Evolutionary conservation across 2,888 invertebrate genomes (phyloP), one percentile per base, ranked within the genome.

Genomic region (Cosmia pyralina): DNA sequence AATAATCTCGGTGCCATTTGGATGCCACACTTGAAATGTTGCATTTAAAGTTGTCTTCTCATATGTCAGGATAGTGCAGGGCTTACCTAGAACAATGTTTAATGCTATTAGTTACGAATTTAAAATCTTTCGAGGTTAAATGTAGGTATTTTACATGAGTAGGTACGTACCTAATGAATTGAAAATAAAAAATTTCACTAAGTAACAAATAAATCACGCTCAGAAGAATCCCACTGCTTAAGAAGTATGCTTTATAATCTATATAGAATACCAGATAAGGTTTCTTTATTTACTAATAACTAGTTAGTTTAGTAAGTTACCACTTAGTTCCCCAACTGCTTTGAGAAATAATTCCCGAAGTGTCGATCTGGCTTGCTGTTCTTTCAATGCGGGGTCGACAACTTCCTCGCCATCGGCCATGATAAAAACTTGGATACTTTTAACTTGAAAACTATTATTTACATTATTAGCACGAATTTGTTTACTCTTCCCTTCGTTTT

Each of bases 291-390:
- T 48, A 17, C 28, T 13, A 34, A 60, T 48, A 76, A 4, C 4
- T 3, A 28, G 2, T 28, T 28, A 28, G 28, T 28, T 28, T 28
- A 28, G 28, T 28, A 3, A 28, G 28, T 88, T 90, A 94, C 95
- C 95, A 80, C 85, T 91, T 72, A 95, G 82, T 80, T 92, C 91
- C 65, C 83, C 87, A 41, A 95, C 71, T 15, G 91, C 91, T 79
- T 87, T 90, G n/a, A 95, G 82, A 88, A 95, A 95, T n/a, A 87
- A 88, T 83, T 94, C 93, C 8, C 95, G 90, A 62, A 96, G 89
- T 79, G 90, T 90, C 19, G 93, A 90, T 79, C 92, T 91, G 44
- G 92, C 92, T 87, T 94, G 92, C 75, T 91, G 86, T 34, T 81
- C 65, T 65, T 72, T 76, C 19, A 73, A 38, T 62, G 86, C 85